Conservation (phyloP, 2,888 invertebrate species). For the Alitta virens region DNA sequence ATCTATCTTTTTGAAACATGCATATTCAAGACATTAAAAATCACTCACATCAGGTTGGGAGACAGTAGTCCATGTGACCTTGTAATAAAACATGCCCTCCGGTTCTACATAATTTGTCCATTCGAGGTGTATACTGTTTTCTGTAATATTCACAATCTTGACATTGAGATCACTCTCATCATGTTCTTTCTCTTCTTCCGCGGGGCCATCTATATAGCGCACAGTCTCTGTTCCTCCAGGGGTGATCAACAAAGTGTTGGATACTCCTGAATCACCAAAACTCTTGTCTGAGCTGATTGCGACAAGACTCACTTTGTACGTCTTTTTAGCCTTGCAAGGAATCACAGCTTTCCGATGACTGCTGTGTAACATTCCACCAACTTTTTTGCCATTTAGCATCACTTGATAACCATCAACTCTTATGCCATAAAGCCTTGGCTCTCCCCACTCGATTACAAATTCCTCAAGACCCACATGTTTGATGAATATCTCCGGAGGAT, state of each 20-base stretch:
- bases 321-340: slow-evolving; percentile 47
- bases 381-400: slow-evolving; percentile 54
- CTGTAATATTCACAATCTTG: slow-evolving; percentile 49
- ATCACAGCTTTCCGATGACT: slow-evolving; percentile 54
- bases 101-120: slow-evolving; percentile 48
- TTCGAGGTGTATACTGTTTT: slow-evolving; percentile 51
- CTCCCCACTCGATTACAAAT: slow-evolving; percentile 56
- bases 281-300: slow-evolving; percentile 46
- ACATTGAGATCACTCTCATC: slow-evolving; percentile 44
- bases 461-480: slow-evolving; percentile 45
- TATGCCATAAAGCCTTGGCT: slow-evolving; percentile 51
- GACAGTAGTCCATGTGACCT: slow-evolving; percentile 54
- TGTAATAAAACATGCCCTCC: slow-evolving; percentile 46
- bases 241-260: slow-evolving; percentile 47
- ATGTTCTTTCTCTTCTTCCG: slow-evolving; percentile 25
- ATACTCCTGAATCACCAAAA: slow-evolving; percentile 47
- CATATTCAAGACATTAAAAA: no score
- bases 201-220: background rate
- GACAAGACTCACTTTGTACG: slow-evolving; percentile 49
- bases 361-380: slow-evolving; percentile 48
- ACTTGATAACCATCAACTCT: slow-evolving; percentile 54
- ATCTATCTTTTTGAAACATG: no score
- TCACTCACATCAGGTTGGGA: slow-evolving; percentile 55
- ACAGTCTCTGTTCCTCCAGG: slow-evolving; percentile 24
- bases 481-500: slow-evolving; percentile 53